Evolutionary conservation across 2,113 vertebrate genomes (phyloP).

Genomic region (Dicaeum eximium): DNA sequence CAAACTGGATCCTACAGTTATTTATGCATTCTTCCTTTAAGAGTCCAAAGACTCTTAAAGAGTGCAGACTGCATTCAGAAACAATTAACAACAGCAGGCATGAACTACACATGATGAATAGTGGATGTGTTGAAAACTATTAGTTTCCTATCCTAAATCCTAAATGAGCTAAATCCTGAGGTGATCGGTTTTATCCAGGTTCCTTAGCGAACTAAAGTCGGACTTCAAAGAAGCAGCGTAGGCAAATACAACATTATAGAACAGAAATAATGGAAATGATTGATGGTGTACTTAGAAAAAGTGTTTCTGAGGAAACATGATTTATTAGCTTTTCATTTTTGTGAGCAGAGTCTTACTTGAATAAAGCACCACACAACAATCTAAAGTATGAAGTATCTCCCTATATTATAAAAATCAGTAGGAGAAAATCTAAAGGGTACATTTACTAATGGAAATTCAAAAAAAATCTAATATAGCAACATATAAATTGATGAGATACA

Average conservation of each 20-base stretch:
- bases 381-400: neutral
- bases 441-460: neutral
- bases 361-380: neutral
- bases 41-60: neutral
- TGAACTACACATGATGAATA: neutral
- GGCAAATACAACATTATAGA: neutral
- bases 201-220: neutral
- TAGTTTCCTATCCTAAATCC: neutral
- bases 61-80: neutral
- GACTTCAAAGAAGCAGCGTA: fast-evolving
- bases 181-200: neutral
- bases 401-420: neutral
- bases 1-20: neutral
- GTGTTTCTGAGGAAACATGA: neutral
- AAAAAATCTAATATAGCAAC: neutral
- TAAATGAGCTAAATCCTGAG: neutral
- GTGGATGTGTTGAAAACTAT: neutral
- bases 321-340: neutral
- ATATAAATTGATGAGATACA: neutral
- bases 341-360: neutral
- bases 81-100: neutral
- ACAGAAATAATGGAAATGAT: neutral
- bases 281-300: neutral
- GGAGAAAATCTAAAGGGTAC: neutral
- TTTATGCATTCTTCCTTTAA: neutral